Conservation (phyloP, 2,113 vertebrate genomes). For the Ptilorrhoa leucosticta region DNA sequence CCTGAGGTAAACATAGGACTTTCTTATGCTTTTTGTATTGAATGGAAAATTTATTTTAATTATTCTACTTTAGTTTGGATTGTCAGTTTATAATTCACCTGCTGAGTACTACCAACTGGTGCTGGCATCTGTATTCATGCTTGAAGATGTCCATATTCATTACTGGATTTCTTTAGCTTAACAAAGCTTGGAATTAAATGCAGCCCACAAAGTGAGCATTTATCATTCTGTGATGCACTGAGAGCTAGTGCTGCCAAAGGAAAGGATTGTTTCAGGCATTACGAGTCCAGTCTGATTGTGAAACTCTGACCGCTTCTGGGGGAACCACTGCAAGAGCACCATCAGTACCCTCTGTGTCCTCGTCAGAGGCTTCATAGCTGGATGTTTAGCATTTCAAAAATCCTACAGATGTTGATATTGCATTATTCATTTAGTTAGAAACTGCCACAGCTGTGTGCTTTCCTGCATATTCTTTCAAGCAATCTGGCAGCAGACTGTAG, state of each 20-base stretch:
- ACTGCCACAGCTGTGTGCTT: conserved; percentile 54
- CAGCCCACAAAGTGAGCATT: conserved; percentile 27
- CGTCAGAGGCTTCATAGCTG: conserved; percentile 16
- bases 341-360: conserved; percentile 30
- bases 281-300: conserved; percentile 3
- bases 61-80: conserved; percentile 9
- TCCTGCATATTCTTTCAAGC: conserved; percentile 38
- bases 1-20: not conserved
- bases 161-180: conserved; percentile 49
- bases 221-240: not conserved
- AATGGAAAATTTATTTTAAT: conserved; percentile 46
- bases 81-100: conserved; percentile 43
- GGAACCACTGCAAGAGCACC: not conserved
- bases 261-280: conserved; percentile 18
- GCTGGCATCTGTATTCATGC: conserved; percentile 11
- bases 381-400: conserved; percentile 57
- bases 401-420: conserved; percentile 61
- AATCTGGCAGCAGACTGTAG: conserved; percentile 42
- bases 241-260: not conserved
- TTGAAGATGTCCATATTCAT: conserved; percentile 42
- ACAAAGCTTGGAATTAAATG: conserved; percentile 55
- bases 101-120: not conserved
- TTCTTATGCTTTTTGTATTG: not conserved
- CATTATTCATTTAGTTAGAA: conserved; percentile 54
- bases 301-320: not conserved